These are phyloP conservation scores for Poecilia latipinna DNA, from an alignment of 2,113 vertebrate species.

Conservation along the genomic window DNA sequence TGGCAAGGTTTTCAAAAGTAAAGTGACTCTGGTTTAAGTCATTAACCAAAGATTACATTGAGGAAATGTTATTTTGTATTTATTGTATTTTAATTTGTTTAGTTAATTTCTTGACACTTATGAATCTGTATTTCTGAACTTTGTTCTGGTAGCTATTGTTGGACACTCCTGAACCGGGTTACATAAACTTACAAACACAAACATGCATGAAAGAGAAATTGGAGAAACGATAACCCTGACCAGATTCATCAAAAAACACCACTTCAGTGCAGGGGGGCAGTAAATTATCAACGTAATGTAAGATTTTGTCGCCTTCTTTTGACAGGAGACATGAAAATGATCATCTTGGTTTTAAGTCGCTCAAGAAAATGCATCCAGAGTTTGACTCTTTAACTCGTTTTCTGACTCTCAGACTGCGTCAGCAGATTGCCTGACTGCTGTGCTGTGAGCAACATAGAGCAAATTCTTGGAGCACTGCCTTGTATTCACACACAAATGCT, in stretches of 20 bases:
- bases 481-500: constrained; percentile 16
- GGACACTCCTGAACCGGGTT: neutral
- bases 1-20: too few relatives aligned
- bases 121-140: too few relatives aligned
- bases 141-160: neutral
- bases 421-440: constrained; percentile 6
- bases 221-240: neutral
- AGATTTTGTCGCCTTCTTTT: constrained; percentile 53
- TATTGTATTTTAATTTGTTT: too few relatives aligned
- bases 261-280: constrained; percentile 16
- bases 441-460: constrained; percentile 40
- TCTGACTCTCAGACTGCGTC: constrained; percentile 36
- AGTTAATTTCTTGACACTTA: too few relatives aligned
- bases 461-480: constrained; percentile 28
- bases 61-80: too few relatives aligned
- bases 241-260: constrained; percentile 30
- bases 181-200: neutral
- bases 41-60: too few relatives aligned
- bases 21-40: too few relatives aligned
- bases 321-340: constrained; percentile 54
- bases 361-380: constrained; percentile 32
- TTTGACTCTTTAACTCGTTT: constrained; percentile 46
- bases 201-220: constrained; percentile 2
- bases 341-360: constrained; percentile 19
- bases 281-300: constrained; percentile 23